These are phyloP conservation scores for Stigmatopora nigra DNA, from an alignment of 2,113 vertebrate genomes.

Conservation along the genomic window DNA sequence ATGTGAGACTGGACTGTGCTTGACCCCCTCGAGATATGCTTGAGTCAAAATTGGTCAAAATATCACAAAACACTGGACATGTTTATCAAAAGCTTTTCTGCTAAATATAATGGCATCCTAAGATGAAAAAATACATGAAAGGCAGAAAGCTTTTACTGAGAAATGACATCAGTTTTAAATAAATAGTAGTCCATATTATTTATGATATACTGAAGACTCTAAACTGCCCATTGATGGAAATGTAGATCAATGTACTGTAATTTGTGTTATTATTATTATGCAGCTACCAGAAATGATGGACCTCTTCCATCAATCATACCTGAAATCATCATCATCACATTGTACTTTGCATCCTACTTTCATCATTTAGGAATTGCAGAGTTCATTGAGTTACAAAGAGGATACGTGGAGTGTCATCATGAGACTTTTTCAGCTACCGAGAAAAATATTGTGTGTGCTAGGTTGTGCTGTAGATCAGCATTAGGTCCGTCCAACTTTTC, in stretches of 20 bases:
- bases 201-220: no score
- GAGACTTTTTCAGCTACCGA: neutral
- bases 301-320: neutral
- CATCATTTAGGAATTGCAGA: neutral
- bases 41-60: slow-evolving; percentile 13
- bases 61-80: neutral
- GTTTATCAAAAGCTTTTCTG: neutral
- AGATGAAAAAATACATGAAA: neutral
- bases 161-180: neutral
- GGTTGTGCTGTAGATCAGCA: neutral
- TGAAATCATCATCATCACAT: neutral
- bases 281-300: no score
- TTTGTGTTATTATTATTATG: neutral
- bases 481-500: neutral
- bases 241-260: neutral
- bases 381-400: neutral
- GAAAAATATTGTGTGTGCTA: neutral
- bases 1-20: slow-evolving; percentile 30
- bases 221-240: no score
- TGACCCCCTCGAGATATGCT: slow-evolving; percentile 13
- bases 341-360: neutral
- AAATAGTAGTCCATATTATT: no score
- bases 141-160: neutral
- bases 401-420: neutral
- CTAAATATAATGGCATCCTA: neutral